Base-by-base conservation (phyloP, 2,113 vertebrate species). In the Pseudorectes ferrugineus region DNA sequence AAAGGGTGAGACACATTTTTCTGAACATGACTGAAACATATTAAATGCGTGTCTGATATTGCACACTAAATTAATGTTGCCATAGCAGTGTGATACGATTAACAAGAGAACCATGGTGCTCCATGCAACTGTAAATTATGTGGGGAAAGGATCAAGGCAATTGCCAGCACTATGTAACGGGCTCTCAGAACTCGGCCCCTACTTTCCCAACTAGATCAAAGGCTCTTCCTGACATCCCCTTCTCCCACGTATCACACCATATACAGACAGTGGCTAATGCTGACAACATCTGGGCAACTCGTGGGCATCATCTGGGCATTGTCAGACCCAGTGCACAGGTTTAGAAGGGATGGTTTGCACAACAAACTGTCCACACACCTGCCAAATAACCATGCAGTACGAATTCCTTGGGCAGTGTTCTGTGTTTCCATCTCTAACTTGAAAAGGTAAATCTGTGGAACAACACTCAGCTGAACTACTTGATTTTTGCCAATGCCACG, bases 121-220 rank as follows among this genome's bases (percentile, higher is more conserved):
- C 31, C 55, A 10, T 0, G 11, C 18, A 72, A 31, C 25, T 45
- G n/a, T 23, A 65, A 57, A 90, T 35, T 33, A n/a, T 0, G 0
- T 8, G 24, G 45, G 26, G 16, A 77, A 84, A 49, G 2, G 40
- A 61, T 25, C 15, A 10, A 68, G 21, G 51, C 33, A 66, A 61
- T 19, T 40, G 61, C 42, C 84, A 72, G 65, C 68, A 74, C 45
- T 25, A 40, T 4, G 17, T 12, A 38, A 66, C 19, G 29, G 0
- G 2, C 58, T n/a, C 82, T 57, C 33, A 42, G 36, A 85, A 42
- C 21, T 11, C 10, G 9, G 45, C 12, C 36, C 29, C 38, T 14
- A 23, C 46, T 31, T 58, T 38, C 33, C 18, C 52, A 49, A 12
- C 5, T 1, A 54, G 14, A 58, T 2, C 28, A 11, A 63, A 68